Conservation (phyloP, 2,797 vertebrate species). For the Zalophus californianus region DNA sequence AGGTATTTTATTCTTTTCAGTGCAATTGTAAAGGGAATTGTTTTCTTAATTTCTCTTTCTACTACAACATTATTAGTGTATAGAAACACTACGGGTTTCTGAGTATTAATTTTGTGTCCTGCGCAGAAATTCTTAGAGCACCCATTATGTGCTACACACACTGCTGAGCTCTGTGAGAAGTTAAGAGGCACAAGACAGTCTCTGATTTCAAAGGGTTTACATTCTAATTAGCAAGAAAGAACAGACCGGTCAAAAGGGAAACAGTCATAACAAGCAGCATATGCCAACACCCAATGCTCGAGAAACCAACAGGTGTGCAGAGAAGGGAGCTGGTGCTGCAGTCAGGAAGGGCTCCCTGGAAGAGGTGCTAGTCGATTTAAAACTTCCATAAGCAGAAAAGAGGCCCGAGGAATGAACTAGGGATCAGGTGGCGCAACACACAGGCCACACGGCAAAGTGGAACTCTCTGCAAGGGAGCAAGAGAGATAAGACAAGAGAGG, state of each 20-base stretch:
- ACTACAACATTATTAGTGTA: neutral
- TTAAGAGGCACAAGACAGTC: neutral
- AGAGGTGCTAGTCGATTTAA: neutral
- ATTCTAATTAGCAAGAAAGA: neutral
- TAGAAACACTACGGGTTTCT: neutral
- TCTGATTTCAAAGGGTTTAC: neutral
- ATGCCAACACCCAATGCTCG: neutral
- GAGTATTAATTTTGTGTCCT: neutral
- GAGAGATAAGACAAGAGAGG: neutral
- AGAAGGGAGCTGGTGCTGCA: neutral
- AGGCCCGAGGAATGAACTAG: neutral
- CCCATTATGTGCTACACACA: rapidly evolving
- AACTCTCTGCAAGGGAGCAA: neutral
- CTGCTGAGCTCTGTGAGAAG: neutral
- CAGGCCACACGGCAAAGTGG: neutral
- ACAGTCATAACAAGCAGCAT: neutral
- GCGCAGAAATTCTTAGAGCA: neutral
- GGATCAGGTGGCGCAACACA: neutral
- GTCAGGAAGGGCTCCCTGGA: neutral
- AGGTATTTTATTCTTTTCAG: neutral
- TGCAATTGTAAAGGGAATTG: neutral
- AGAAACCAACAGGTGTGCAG: neutral
- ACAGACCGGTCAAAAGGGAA: neutral
- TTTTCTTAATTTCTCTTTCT: neutral
- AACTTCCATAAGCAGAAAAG: neutral